Base-by-base conservation (phyloP, 1,140 invertebrate species). In the Patella vulgata region DNA sequence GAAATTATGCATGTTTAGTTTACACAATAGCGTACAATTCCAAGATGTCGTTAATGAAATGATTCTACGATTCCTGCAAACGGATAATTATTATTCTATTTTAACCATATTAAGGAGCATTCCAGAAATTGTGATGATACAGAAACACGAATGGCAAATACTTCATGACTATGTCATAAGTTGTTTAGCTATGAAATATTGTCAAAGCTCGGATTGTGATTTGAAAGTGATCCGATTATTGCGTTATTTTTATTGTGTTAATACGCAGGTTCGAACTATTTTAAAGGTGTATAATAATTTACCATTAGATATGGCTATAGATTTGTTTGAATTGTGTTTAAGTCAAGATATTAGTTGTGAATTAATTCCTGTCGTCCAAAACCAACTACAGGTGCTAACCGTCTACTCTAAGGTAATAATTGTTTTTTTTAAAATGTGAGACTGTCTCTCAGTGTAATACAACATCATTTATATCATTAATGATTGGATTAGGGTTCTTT, bases 1-100 rank as follows among this genome's bases (percentile, higher is more conserved):
- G 27, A 79, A 79, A 62, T 57, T 71, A 46, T 78, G 72, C 47
- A 78, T 80, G 70, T 70, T 82, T 8, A 76, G 66, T 66, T 58
- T 81, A 19, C 75, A 75, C 57, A 62, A 65, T 50, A 79, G 74
- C 43, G 25, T 55, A 8, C 70, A 74, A 52, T 81, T 77, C 42
- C 53, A 70, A 47, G 31, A 51, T 31, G 68, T 78, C 33, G 63
- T 81, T 39, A 67, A 66, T 40, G 68, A 60, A 6, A 65, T 78
- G 42, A 53, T 80, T 12, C 71, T 77, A 39, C 66, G 73, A 12
- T 50, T 79, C n/a, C 39, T 75, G 5, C 47, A 51, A 23, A 28
- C 70, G 14, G 66, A 57, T 33, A 77, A 79, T 31, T 82, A 79
- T 79, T 36, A 36, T 1, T 60, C 70, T 42, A 57, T 79, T 27